Conservation (phyloP, 2,113 vertebrate genomes). For the Halichoerus grypus region DNA sequence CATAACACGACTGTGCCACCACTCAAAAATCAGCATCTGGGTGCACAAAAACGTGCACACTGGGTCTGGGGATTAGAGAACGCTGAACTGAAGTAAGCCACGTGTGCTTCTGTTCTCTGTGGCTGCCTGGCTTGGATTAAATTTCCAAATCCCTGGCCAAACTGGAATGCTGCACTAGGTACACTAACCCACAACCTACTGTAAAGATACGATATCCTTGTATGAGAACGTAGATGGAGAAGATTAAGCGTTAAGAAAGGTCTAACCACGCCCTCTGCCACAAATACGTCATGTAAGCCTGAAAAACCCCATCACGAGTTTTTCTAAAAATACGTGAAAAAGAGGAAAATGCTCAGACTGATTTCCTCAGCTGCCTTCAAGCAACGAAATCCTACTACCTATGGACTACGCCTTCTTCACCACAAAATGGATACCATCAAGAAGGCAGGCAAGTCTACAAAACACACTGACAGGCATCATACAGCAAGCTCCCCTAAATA, state of each 20-base stretch:
- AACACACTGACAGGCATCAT: neutral
- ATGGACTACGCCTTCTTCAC: neutral
- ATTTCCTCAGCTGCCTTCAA: neutral
- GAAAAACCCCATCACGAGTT: neutral
- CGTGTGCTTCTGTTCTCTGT: neutral
- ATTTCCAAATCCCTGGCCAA: neutral
- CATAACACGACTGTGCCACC: neutral
- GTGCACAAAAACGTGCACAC: neutral
- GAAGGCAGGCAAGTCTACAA: neutral
- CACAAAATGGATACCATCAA: neutral
- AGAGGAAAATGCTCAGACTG: neutral
- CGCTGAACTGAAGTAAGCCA: neutral
- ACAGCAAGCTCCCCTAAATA: neutral
- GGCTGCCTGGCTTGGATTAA: neutral
- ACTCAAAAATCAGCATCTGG: neutral
- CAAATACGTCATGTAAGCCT: neutral
- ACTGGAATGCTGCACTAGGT: neutral
- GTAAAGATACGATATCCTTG: neutral
- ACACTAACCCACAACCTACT: neutral
- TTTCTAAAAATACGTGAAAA: neutral
- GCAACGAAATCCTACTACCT: neutral
- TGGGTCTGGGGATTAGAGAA: neutral
- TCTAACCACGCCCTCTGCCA: neutral
- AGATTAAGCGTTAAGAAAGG: neutral
- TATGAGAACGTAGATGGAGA: neutral